A percentile compares a stretch with the other conserved stretches of the same genome.
These are phyloP conservation scores for Corythoichthys intestinalis DNA, from an alignment of 2,113 vertebrate genomes.

Conservation along the genomic window DNA sequence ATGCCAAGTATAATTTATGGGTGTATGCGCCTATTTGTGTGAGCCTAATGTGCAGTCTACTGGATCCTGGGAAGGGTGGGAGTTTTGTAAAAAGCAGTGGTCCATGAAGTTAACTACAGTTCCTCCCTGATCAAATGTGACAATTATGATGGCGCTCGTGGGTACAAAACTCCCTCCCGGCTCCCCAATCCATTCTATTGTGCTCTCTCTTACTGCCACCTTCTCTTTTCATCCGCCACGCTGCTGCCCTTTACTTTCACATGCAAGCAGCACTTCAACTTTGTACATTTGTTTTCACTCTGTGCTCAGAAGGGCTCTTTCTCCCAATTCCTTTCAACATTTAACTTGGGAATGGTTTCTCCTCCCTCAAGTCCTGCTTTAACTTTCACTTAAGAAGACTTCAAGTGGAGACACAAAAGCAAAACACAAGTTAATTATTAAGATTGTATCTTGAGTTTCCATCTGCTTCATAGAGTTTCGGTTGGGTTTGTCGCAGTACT, in stretches of 20 bases:
- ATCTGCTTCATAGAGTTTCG: background rate
- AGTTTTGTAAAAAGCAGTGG: slow-evolving; percentile 45
- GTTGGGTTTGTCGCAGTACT: background rate
- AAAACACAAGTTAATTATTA: background rate
- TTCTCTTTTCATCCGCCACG: slow-evolving; percentile 36
- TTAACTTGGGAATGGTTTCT: background rate
- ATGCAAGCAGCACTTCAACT: slow-evolving; percentile 13
- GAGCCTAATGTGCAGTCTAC: slow-evolving; percentile 28
- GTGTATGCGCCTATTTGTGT: slow-evolving; percentile 18
- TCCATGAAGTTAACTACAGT: slow-evolving; percentile 54
- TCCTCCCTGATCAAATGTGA: slow-evolving; percentile 70
- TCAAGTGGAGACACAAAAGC: background rate
- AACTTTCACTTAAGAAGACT: background rate
- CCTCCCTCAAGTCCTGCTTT: background rate
- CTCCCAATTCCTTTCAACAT: background rate
- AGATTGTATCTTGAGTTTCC: background rate
- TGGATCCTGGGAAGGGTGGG: slow-evolving; percentile 34
- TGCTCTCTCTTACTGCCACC: slow-evolving; percentile 31
- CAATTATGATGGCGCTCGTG: slow-evolving; percentile 67
- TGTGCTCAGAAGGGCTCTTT: background rate
- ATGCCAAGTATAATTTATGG: slow-evolving; percentile 19
- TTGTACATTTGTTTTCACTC: slow-evolving; percentile 5
- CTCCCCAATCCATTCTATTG: slow-evolving; percentile 26
- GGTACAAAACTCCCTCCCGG: slow-evolving; percentile 51
- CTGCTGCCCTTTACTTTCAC: slow-evolving; percentile 32